These are phyloP conservation scores for Microctonus brassicae DNA, from an alignment of 2,888 invertebrate genomes.

Conservation along the genomic window DNA sequence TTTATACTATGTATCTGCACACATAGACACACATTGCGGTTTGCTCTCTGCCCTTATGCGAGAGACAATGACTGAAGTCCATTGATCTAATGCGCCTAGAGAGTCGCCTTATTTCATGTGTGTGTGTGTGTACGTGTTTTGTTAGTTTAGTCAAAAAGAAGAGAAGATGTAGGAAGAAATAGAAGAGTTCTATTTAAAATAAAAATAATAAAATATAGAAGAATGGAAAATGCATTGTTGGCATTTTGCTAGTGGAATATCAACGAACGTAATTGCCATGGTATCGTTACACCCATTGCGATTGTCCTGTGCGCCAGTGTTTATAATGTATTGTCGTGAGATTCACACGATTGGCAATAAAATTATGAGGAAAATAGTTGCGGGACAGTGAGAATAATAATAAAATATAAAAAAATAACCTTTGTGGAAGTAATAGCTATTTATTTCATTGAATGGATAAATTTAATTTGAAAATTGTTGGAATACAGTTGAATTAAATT, in stretches of 20 bases:
- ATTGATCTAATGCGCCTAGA: slow-evolving; percentile 52
- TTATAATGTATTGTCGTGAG: not conserved
- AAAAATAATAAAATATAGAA: not conserved
- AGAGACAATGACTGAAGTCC: slow-evolving; percentile 61
- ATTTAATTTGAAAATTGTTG: not conserved
- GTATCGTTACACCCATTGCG: slow-evolving; percentile 2
- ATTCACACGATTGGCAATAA: not conserved
- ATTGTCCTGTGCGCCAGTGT: not conserved
- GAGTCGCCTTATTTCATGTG: slow-evolving; percentile 5
- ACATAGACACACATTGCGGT: not conserved
- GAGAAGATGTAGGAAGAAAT: not conserved
- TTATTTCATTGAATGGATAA: too few relatives aligned
- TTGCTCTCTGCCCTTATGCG: slow-evolving; percentile 48
- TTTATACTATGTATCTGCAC: too few relatives aligned
- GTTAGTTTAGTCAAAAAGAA: not conserved
- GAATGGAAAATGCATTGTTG: slow-evolving; percentile 11
- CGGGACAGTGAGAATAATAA: too few relatives aligned
- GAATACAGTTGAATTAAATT: too few relatives aligned
- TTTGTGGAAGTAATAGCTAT: too few relatives aligned
- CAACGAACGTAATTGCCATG: slow-evolving; percentile 1
- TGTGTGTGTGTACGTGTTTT: not conserved
- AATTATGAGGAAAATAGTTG: not conserved
- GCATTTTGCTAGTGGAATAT: slow-evolving; percentile 3
- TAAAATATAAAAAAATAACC: too few relatives aligned
- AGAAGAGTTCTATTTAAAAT: not conserved